phyloP scores from a whole-genome alignment of 2,797 vertebrate genomes.

The Dermochelys coriacea region DNA sequence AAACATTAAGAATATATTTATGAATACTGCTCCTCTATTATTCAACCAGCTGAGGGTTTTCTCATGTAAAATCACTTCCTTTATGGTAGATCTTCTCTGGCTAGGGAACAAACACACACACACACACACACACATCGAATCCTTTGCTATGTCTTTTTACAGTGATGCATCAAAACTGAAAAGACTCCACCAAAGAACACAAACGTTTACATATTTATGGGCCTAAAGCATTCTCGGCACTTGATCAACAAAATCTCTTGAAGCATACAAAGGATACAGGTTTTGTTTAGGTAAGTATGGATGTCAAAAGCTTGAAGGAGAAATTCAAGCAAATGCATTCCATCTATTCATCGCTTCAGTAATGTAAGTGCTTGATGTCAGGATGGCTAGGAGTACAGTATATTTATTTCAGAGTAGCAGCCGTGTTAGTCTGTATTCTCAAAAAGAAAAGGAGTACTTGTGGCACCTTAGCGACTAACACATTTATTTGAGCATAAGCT shows the following conservation, averaged over 20 bases:
- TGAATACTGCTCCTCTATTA: conserved; percentile 35
- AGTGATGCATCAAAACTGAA: neutral
- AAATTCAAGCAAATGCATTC: neutral
- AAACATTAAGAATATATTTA: conserved; percentile 22
- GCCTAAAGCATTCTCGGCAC: neutral
- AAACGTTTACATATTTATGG: neutral
- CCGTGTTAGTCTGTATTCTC: too few species aligned
- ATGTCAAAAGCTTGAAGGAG: neutral
- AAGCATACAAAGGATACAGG: neutral
- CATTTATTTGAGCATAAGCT: too few species aligned
- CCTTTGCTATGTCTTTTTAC: conserved; percentile 24
- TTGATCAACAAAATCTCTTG: neutral
- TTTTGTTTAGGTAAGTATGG: neutral
- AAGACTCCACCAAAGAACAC: neutral
- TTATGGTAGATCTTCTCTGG: neutral
- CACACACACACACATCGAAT: neutral
- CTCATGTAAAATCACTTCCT: neutral
- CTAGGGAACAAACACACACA: neutral
- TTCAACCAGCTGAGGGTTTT: conserved; percentile 26
- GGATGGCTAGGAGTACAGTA: neutral
- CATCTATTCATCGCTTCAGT: neutral
- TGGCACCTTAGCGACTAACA: too few species aligned
- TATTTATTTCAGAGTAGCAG: too few species aligned
- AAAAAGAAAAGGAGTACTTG: too few species aligned
- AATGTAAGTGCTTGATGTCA: neutral